Conservation (phyloP, 2,113 vertebrate genomes). For the Ophthalmotilapia sp. region DNA sequence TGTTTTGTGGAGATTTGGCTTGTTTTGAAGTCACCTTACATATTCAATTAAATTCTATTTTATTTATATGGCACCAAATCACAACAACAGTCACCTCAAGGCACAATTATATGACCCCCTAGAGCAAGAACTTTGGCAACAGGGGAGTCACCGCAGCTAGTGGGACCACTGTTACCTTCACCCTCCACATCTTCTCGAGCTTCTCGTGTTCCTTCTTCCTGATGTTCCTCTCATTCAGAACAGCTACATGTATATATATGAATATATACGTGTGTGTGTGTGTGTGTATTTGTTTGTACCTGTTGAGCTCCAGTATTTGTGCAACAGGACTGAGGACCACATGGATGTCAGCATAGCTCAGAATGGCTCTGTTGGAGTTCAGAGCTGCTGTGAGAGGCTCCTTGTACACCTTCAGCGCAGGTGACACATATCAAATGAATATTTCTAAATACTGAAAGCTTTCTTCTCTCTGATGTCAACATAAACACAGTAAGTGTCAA, state of each 20-base stretch:
- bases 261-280: no score
- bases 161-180: background rate
- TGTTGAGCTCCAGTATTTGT: constrained; percentile 70
- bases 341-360: constrained; percentile 67
- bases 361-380: constrained; percentile 76
- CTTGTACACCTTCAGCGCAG: constrained; percentile 62
- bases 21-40: background rate
- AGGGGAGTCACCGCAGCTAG: background rate
- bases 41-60: background rate
- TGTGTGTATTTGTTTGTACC: constrained; percentile 29
- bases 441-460: background rate
- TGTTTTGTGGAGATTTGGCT: background rate
- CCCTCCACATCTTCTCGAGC: background rate
- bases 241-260: background rate
- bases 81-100: background rate
- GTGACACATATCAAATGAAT: background rate
- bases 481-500: background rate
- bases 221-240: background rate
- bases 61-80: background rate
- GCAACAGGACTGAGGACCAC: constrained; percentile 71
- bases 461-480: background rate
- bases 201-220: background rate
- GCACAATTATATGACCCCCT: background rate
- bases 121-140: background rate
- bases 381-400: constrained; percentile 74